Evolutionary conservation across 2,888 invertebrate genomes (phyloP), one percentile per base, ranked within the genome.

Genomic region (Tenthredo livida): DNA sequence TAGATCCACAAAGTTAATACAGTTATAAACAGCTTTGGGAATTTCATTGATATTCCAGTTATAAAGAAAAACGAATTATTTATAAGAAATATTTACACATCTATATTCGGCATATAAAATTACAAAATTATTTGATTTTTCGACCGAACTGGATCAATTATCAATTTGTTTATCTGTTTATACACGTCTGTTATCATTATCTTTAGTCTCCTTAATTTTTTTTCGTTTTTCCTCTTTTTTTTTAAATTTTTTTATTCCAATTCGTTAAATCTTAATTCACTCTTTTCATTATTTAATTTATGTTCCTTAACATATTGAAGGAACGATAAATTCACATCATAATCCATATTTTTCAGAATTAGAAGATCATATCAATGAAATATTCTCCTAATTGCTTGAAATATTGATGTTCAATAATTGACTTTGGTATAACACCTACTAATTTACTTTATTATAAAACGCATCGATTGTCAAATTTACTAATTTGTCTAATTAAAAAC

Each of bases 1-100:
- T 21, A 83, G n/a, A n/a, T 83, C 70, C 67, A 50, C 33, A 70
- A 83, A 70, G 43, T 83, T 37, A 83, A 83, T 67, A 83, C 83
- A 29, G 33, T 33, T 6, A 70, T 29, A 65, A 65, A 43, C 37
- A 25, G 65, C 47, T 83, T 67, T 47, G 65, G 29, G 47, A 37
- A 61, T 61, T 61, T 80, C 61, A 80, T 61, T 15, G 21, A 21
- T 17, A 17, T 80, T 70, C 50, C 17, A 47, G 17, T 67, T 67
- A 67, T 67, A n/a, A 12, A 12, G 33, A 12, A n/a, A 21, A 70
- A 83, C 40, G 65, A 83, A 47, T 47, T 70, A 29, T 33, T 43
- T 83, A 43, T 33, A 70, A 29, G 4, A 77, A 43, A 54, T 77
- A 83, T 83, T 67, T 83, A 83, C 83, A 83, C 83, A 83, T 50